Base-by-base conservation (phyloP, 2,797 vertebrate species). In the Acanthurus leucopareius region DNA sequence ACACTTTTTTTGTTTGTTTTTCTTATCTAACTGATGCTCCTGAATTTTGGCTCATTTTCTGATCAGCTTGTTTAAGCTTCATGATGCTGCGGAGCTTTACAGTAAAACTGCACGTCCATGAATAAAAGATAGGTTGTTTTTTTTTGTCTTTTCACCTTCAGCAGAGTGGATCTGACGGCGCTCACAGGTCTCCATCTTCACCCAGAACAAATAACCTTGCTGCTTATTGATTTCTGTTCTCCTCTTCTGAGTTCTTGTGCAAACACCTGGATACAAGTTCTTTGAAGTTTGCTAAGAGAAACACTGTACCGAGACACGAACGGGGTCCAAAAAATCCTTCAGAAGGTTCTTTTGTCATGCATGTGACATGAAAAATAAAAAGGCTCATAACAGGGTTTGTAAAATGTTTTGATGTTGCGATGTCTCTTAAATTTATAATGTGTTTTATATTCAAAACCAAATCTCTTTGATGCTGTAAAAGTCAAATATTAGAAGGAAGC, bases 181-280 rank as follows among this genome's bases (percentile, higher is more conserved):
- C 48, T 69, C 8, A 40, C 60, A n/a, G 35, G 40, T 60, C 66
- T 49, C n/a, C 14, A 45, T 80, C 48, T 62, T 73, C 61, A 60
- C 60, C 20, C 53, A 61, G 48, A 54, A 38, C 1, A 8, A 83
- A 65, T 68, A 76, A 85, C 82, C 84, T 71, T 67, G 79, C 44
- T 9, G 42, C 32, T 59, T 70, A 88, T 84, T 84, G 79, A 88
- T 85, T 82, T 79, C 58, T 57, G 22, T 20, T 57, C 44, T 64
- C 35, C 60, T 69, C 54, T 73, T 71, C 32, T 14, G 49, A 77
- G 56, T 0, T 53, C 58, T 52, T 75, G 64, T 58, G 53, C 66
- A 79, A 75, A 87, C 73, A 79, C 65, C 77, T 68, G 44, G 52
- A 65, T 10, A 38, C 25, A 14, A 70, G 44, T 62, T 62, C 60